Percentiles rank a stretch among this genome's conserved stretches.
Conservation (phyloP, 2,113 vertebrate species). For the Prunella himalayana region DNA sequence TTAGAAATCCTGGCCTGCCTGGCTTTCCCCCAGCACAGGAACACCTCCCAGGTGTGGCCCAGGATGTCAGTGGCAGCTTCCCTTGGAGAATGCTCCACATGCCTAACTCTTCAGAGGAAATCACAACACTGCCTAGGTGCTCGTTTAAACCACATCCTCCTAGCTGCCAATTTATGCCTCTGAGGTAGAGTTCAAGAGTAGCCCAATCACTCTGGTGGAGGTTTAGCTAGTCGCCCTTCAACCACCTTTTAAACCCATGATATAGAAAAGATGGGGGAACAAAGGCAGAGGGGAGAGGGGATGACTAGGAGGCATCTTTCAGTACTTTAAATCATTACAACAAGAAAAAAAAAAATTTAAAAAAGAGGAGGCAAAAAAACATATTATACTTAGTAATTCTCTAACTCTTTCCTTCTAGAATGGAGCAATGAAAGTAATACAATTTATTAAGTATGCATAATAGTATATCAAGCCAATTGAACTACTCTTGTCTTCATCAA, state of each 20-base stretch:
- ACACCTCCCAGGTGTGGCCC: not conserved
- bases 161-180: not conserved
- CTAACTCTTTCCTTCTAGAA: not conserved
- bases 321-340: not conserved
- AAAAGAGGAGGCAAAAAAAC: not conserved
- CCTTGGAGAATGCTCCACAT: not conserved
- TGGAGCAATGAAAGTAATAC: not conserved
- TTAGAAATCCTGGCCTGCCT: not conserved
- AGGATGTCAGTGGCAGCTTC: rapidly evolving
- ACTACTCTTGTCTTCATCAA: not conserved
- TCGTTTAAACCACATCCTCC: not conserved
- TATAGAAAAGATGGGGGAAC: not conserved
- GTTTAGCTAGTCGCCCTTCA: not conserved
- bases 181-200: rapidly evolving
- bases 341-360: not conserved
- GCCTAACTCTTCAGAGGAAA: not conserved
- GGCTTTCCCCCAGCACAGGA: not conserved
- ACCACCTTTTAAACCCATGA: not conserved
- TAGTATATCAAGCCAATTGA: not conserved
- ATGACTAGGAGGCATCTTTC: not conserved
- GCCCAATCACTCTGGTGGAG: not conserved
- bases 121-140: not conserved
- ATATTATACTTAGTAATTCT: not conserved
- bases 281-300: not conserved
- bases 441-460: not conserved